These are phyloP conservation scores for Boleophthalmus pectinirostris DNA, from an alignment of 2,113 vertebrate species.

Conservation along the genomic window DNA sequence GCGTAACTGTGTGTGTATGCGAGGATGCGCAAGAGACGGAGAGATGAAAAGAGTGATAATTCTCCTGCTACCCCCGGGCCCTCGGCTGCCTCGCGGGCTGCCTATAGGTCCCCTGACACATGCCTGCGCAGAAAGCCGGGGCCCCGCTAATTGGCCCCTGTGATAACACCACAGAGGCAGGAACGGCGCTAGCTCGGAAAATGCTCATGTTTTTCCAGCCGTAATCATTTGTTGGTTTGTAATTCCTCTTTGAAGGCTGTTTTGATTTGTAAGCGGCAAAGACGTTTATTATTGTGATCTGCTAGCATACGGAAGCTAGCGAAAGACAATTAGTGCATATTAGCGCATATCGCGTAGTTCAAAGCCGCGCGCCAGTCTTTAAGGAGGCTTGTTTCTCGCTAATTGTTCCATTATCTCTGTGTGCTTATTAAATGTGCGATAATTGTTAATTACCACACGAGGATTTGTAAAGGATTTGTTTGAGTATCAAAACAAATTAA, in stretches of 20 bases:
- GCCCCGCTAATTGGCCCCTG: slow-evolving; percentile 72
- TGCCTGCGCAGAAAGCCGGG: slow-evolving; percentile 64
- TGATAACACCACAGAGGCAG: slow-evolving; percentile 62
- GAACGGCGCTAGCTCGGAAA: slow-evolving; percentile 21
- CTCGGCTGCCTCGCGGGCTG: slow-evolving; percentile 61
- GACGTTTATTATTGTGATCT: slow-evolving; percentile 53
- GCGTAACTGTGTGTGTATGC: slow-evolving; percentile 49
- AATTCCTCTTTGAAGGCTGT: slow-evolving; percentile 64
- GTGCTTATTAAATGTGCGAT: slow-evolving; percentile 76
- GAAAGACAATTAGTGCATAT: slow-evolving; percentile 52
- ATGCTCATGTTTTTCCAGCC: slow-evolving; percentile 41
- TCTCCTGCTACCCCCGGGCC: slow-evolving; percentile 65
- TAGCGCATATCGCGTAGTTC: slow-evolving; percentile 59
- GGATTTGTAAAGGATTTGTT: slow-evolving; percentile 76
- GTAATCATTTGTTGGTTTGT: slow-evolving; percentile 64
- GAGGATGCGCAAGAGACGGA: slow-evolving; percentile 58
- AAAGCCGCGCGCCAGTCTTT: slow-evolving; percentile 66
- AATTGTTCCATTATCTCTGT: slow-evolving; percentile 78
- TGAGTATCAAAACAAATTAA: slow-evolving; percentile 77
- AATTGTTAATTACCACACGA: slow-evolving; percentile 75
- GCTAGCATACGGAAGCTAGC: slow-evolving; percentile 47
- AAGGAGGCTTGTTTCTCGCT: slow-evolving; percentile 69
- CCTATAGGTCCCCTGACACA: slow-evolving; percentile 67
- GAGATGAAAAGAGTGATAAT: slow-evolving; percentile 76
- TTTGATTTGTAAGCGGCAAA: slow-evolving; percentile 51